Evolutionary conservation across 2,797 vertebrate species (phyloP).

Genomic region (Lepus townsendii): DNA sequence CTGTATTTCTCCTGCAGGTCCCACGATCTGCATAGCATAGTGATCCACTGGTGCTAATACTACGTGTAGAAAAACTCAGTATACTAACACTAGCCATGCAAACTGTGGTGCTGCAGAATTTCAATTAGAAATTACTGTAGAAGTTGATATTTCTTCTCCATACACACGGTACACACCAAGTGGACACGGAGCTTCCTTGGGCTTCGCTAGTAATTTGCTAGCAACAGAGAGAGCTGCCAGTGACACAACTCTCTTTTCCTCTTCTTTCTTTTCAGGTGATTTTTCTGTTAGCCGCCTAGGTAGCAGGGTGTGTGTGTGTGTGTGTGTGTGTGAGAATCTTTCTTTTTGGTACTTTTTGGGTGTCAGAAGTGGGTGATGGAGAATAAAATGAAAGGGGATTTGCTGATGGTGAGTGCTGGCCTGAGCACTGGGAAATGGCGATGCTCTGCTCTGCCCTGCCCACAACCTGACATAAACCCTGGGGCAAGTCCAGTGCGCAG

Average conservation of each 20-base stretch:
- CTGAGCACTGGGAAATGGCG: background rate
- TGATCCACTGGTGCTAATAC: background rate
- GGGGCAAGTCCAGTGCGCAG: no score
- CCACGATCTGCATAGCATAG: background rate
- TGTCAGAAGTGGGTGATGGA: background rate
- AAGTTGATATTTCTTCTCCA: background rate
- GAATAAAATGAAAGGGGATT: background rate
- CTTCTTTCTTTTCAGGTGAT: background rate
- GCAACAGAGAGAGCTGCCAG: background rate
- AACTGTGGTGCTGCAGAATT: background rate
- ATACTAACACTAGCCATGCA: background rate
- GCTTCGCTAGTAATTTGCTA: background rate
- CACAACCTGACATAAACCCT: background rate
- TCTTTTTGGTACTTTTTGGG: background rate
- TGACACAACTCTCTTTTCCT: background rate
- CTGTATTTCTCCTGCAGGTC: background rate
- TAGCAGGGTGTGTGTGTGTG: background rate
- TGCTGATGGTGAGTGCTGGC: background rate
- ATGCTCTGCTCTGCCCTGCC: background rate
- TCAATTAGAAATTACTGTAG: background rate
- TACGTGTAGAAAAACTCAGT: background rate
- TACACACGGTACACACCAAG: background rate
- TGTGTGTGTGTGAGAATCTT: no score
- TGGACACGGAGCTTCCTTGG: background rate
- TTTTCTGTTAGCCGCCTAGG: background rate